Evolutionary conservation across 2,888 invertebrate genomes (phyloP).

Genomic region (Melolontha melolontha): DNA sequence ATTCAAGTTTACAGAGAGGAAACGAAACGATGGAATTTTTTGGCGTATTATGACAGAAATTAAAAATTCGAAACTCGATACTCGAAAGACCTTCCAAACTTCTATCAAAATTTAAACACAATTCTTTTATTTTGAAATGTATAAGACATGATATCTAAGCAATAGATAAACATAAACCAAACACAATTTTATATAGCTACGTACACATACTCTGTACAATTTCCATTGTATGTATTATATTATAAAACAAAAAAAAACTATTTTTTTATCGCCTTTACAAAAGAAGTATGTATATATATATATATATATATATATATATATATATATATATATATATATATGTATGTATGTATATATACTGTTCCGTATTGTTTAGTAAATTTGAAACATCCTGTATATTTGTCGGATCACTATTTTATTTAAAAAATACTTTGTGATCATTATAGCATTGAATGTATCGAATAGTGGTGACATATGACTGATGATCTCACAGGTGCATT

Average conservation of each 20-base stretch:
- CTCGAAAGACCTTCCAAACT: too few species aligned
- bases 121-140: too few species aligned
- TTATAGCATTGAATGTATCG: slow-evolving; percentile 54
- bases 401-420: slow-evolving; percentile 57
- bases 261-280: slow-evolving; percentile 48
- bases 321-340: slow-evolving; percentile 10
- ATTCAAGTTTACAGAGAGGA: slow-evolving; percentile 19
- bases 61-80: too few species aligned
- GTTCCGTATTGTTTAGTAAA: slow-evolving; percentile 16
- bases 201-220: too few species aligned
- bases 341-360: background rate
- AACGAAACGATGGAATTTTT: background rate
- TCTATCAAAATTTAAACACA: too few species aligned
- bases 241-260: slow-evolving; percentile 48
- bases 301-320: too few species aligned
- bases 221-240: too few species aligned
- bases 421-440: slow-evolving; percentile 61
- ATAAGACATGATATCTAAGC: too few species aligned
- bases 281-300: slow-evolving; percentile 36
- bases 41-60: too few species aligned
- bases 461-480: slow-evolving; percentile 45
- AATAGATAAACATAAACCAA: too few species aligned
- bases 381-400: slow-evolving; percentile 28
- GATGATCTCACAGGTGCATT: slow-evolving; percentile 46
- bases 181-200: too few species aligned